Percentiles rank a stretch among this genome's conserved stretches.
These are phyloP conservation scores for Rana temporaria DNA, from an alignment of 2,113 vertebrate genomes.

Conservation along the genomic window DNA sequence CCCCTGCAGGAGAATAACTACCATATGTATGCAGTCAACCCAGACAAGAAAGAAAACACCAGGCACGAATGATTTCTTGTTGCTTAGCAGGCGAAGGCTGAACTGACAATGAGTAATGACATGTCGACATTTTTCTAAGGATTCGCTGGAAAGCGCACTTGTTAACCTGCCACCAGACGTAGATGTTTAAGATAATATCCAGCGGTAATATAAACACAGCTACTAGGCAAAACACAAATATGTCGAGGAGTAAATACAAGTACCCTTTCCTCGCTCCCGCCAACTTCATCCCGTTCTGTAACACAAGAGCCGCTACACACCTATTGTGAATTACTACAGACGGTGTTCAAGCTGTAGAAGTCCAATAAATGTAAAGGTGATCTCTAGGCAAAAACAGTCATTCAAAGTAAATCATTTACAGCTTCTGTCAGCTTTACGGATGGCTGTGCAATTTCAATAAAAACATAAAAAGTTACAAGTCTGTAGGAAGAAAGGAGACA, in stretches of 20 bases:
- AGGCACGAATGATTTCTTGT: constrained; percentile 43
- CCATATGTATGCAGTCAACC: constrained; percentile 56
- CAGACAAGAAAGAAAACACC: constrained; percentile 43
- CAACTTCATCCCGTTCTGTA: not conserved
- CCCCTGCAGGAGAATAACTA: constrained; percentile 43
- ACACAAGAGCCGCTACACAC: too few species aligned
- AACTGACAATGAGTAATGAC: constrained; percentile 56
- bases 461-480: too few species aligned
- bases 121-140: constrained; percentile 46
- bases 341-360: too few species aligned
- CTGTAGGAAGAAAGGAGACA: too few species aligned
- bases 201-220: constrained; percentile 25
- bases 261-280: not conserved
- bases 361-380: too few species aligned
- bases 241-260: too few species aligned
- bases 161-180: constrained; percentile 49
- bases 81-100: constrained; percentile 52
- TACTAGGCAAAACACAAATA: constrained; percentile 25
- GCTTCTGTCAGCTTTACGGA: too few species aligned
- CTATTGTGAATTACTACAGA: too few species aligned
- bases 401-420: too few species aligned
- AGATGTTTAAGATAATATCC: constrained; percentile 49
- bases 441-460: too few species aligned
- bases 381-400: too few species aligned
- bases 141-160: constrained; percentile 34